Base-by-base conservation (phyloP, 2,113 vertebrate species). In the Brienomyrus longianalis region DNA sequence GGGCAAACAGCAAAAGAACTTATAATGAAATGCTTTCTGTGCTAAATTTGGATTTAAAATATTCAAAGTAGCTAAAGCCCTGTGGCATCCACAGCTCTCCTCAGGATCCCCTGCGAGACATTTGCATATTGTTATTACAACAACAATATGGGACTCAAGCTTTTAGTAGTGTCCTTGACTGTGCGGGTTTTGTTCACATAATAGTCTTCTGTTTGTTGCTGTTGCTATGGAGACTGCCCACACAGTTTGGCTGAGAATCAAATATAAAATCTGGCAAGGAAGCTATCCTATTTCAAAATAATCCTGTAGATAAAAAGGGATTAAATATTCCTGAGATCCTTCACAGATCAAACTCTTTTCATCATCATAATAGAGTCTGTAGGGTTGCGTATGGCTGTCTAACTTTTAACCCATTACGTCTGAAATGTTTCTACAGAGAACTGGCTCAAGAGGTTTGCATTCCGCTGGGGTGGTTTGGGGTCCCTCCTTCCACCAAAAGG, bases 221-320 rank as follows among this genome's bases (percentile, higher is more conserved):
- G 94, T 95, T 93, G 91, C 93, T 92, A 93, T 70, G 93, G 94
- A 93, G 50, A 92, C 94, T 91, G 92, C 93, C 93, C 21, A 88
- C 52, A 48, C 80, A 88, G 50, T 88, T 91, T n/a, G 88, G 23
- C 87, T 87, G 45, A 87, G 91, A 92, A 91, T 74, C 66, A 89
- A 19, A 35, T 48, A 23, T 56, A 48, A 54, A 85, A 52, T 70
- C 88, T 91, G 92, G 93, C 88, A 21, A 62, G 19, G 74, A 83
- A 59, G 31, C n/a, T 56, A 39, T 74, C 51, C 74, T 87, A 88
- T 90, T 48, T 83, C 70, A 80, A 10, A 35, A 56, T 90, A 88
- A 88, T 90, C 50, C 74, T 83, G 17, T 50, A 56, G 88, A n/a
- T 83, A 88, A 39, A 39, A 62, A 59, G 15, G 70, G 52, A 87